These are phyloP conservation scores for Stomatorhinus ivindoensis DNA, from an alignment of 2,113 vertebrate species.

Conservation along the genomic window DNA sequence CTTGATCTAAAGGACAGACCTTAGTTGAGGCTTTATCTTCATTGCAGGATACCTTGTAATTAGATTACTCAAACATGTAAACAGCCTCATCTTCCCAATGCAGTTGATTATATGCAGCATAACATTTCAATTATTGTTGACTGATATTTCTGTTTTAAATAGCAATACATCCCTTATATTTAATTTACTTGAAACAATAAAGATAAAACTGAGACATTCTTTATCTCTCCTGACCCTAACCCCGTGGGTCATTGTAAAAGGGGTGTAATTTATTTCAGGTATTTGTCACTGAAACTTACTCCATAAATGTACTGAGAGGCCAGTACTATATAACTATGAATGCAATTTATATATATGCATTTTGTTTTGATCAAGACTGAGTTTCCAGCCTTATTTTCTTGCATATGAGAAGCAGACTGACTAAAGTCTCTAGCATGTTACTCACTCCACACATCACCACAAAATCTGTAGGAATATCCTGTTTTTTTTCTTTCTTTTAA, in stretches of 20 bases:
- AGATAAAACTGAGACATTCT: not conserved
- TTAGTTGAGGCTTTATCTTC: not conserved
- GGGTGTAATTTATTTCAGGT: not conserved
- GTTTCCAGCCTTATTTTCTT: not conserved
- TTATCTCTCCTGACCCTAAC: not conserved
- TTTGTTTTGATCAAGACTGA: not conserved
- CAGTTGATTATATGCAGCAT: not conserved
- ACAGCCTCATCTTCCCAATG: not conserved
- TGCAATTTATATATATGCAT: not conserved
- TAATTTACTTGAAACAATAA: not conserved
- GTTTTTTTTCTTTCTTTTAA: not conserved
- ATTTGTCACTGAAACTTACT: not conserved
- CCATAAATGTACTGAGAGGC: not conserved
- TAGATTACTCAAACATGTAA: not conserved
- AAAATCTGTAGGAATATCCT: not conserved
- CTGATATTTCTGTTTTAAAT: not conserved
- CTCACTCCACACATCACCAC: not conserved
- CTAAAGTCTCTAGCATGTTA: not conserved
- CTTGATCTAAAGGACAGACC: not conserved
- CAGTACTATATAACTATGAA: not conserved
- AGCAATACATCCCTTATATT: not conserved
- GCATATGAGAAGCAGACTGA: not conserved
- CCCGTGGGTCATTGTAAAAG: not conserved
- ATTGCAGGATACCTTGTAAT: not conserved
- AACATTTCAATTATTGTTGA: not conserved